phyloP scores from a whole-genome alignment of 2,888 invertebrate species.

The Phytoseiulus persimilis region DNA sequence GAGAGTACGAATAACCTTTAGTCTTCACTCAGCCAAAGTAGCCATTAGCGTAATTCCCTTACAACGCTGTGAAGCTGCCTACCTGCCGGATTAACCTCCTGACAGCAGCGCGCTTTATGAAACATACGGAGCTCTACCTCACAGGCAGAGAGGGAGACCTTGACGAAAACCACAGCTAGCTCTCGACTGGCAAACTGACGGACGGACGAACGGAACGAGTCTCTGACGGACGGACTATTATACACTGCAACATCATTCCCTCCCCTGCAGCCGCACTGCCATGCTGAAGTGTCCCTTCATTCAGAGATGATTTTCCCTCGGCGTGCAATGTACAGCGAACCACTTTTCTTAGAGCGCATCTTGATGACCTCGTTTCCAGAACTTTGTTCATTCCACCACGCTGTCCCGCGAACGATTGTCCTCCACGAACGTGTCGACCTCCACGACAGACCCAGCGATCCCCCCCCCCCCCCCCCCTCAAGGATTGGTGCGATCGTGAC shows the following conservation, averaged over 20 bases:
- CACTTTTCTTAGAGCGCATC: background rate
- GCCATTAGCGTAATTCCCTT: slow-evolving; percentile 5
- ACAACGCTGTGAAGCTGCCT: background rate
- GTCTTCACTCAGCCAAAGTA: slow-evolving; percentile 5
- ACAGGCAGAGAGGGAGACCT: background rate
- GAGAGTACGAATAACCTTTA: slow-evolving; percentile 5
- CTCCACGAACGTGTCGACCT: background rate
- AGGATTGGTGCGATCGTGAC: too few species aligned
- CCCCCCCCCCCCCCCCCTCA: too few species aligned
- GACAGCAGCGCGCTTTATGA: background rate
- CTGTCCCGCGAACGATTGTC: background rate
- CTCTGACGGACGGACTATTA: background rate
- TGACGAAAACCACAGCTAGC: background rate
- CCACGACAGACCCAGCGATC: background rate
- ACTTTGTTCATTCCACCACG: background rate
- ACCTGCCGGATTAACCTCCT: background rate
- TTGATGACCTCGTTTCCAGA: background rate
- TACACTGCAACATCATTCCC: background rate
- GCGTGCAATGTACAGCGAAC: background rate
- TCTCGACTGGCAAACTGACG: background rate
- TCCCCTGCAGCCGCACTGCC: background rate
- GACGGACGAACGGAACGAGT: background rate
- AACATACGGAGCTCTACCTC: background rate
- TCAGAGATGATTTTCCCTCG: background rate
- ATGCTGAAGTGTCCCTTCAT: background rate